Evolutionary conservation across 2,113 vertebrate species (phyloP).

Genomic region (Empidonax traillii): DNA sequence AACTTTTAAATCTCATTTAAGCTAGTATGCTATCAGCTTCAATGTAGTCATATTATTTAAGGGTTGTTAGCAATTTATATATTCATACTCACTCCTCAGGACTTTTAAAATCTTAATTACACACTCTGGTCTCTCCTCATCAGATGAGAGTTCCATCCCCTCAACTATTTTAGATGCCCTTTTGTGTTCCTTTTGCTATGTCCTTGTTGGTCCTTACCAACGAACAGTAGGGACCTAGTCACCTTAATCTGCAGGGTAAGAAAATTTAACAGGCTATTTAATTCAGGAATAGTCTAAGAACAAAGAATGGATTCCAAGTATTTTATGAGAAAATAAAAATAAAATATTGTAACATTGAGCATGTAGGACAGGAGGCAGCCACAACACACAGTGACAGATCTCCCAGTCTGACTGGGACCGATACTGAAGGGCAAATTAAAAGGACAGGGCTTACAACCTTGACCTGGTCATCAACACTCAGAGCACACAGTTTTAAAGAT

Average conservation of each 20-base stretch:
- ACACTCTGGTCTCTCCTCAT: neutral
- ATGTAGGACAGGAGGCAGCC: neutral
- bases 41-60: neutral
- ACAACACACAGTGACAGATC: neutral
- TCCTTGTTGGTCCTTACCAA: neutral
- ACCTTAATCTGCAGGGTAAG: neutral
- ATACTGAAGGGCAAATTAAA: neutral
- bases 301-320: neutral
- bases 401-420: neutral
- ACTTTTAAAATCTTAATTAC: neutral
- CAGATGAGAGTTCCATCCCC: neutral
- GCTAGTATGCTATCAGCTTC: neutral
- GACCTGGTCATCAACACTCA: neutral
- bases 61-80: neutral
- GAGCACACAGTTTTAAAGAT: neutral
- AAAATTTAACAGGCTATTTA: neutral
- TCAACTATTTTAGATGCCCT: neutral
- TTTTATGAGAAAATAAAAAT: neutral
- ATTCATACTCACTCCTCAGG: neutral
- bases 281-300: neutral
- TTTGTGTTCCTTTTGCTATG: neutral
- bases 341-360: neutral
- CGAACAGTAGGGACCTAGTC: accelerated
- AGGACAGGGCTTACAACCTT: neutral
- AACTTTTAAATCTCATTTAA: neutral